phyloP scores from a whole-genome alignment of 2,888 invertebrate species.

The Amiota minor region DNA sequence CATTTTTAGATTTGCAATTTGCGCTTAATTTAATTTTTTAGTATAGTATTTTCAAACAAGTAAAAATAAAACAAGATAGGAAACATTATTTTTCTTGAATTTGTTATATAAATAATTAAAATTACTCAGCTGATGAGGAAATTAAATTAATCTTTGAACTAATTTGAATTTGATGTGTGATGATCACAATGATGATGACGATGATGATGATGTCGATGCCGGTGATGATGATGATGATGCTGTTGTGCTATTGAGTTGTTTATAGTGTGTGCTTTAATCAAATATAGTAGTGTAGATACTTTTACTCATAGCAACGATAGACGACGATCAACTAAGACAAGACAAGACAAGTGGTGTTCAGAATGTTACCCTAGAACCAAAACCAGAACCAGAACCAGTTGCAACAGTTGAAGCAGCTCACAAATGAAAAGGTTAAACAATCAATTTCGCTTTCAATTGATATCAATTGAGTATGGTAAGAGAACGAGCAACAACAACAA shows the following conservation, averaged over 20 bases:
- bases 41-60: neutral
- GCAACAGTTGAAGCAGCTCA: neutral
- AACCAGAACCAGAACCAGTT: neutral
- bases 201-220: neutral
- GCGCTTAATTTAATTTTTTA: slow-evolving; percentile 10
- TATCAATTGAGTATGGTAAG: slow-evolving; percentile 52
- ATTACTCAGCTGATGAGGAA: slow-evolving; percentile 37
- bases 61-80: too few species aligned
- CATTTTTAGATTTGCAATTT: neutral
- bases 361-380: neutral
- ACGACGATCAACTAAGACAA: too few species aligned
- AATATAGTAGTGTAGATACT: too few species aligned
- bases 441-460: slow-evolving; percentile 64
- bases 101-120: slow-evolving; percentile 40
- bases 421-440: slow-evolving; percentile 58
- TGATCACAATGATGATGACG: neutral
- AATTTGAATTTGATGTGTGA: slow-evolving; percentile 45
- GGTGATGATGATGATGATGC: neutral
- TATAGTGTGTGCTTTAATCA: too few species aligned
- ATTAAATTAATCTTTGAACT: slow-evolving; percentile 56
- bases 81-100: neutral
- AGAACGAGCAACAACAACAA: neutral
- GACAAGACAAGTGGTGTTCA: neutral
- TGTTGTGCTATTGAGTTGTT: slow-evolving; percentile 8
- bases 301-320: too few species aligned